phyloP scores from a whole-genome alignment of 2,113 vertebrate genomes.

The Guaruba guarouba region DNA sequence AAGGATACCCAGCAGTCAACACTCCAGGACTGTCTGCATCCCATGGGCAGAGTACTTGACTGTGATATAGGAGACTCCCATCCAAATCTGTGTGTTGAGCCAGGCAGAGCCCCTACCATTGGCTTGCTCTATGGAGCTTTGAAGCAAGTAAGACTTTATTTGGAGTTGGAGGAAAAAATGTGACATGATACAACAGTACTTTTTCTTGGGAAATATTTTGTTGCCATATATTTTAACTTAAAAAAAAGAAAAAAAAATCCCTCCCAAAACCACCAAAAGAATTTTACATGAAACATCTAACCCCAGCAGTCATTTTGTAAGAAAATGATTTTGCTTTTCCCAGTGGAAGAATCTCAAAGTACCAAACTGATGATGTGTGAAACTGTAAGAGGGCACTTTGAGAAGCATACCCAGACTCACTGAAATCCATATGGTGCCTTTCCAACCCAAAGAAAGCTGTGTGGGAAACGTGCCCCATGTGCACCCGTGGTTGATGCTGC shows the following conservation, averaged over 20 bases:
- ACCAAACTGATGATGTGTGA: rapidly evolving
- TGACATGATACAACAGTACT: neutral
- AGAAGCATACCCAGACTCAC: neutral
- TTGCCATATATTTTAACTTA: neutral
- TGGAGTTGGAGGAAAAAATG: neutral
- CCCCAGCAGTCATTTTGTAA: neutral
- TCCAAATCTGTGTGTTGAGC: rapidly evolving
- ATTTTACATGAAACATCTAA: neutral
- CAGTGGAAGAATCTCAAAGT: neutral
- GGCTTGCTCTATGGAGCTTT: neutral
- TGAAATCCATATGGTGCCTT: neutral
- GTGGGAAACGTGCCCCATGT: rapidly evolving
- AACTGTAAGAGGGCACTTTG: neutral
- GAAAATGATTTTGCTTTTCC: neutral
- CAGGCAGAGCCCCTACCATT: neutral
- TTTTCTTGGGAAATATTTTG: neutral
- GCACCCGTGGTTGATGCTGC: rapidly evolving
- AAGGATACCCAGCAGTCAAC: neutral
- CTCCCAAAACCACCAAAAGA: neutral
- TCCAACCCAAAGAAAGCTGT: neutral
- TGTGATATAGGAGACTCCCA: neutral
- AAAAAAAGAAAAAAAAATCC: too few relatives aligned
- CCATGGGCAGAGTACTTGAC: neutral
- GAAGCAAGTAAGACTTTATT: neutral
- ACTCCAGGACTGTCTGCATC: neutral